Conservation (phyloP, 1,140 invertebrate species). For the Goniozus legneri region DNA sequence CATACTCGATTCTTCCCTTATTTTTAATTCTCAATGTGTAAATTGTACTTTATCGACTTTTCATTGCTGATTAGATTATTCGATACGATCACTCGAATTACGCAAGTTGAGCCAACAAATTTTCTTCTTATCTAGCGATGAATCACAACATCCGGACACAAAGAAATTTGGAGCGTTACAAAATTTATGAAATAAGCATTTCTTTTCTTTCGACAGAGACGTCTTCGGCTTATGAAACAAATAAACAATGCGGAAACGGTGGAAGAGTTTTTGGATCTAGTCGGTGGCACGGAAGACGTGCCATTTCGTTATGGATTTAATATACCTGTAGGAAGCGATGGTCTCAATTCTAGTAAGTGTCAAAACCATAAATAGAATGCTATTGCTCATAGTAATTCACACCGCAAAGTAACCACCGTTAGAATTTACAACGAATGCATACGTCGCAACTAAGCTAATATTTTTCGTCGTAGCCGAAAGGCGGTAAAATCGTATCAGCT, state of each 20-base stretch:
- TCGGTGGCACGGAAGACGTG: slow-evolving; percentile 9
- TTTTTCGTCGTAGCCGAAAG: no score
- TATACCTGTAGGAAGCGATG: no score
- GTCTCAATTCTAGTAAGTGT: no score
- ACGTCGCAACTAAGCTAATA: no score
- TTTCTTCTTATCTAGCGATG: slow-evolving; percentile 4
- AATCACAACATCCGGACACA: slow-evolving; percentile 3
- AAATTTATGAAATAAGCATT: not conserved
- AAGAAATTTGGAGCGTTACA: not conserved
- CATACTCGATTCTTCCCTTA: no score
- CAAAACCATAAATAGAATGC: slow-evolving; percentile 11
- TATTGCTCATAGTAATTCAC: not conserved
- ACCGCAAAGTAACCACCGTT: slow-evolving; percentile 17
- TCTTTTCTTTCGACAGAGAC: slow-evolving; percentile 10
- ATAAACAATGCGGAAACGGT: slow-evolving; percentile 14
- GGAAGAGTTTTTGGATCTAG: slow-evolving; percentile 20
- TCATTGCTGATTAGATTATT: not conserved
- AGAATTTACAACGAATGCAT: slow-evolving; percentile 1
- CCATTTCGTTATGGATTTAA: no score
- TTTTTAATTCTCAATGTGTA: no score
- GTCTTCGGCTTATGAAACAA: slow-evolving; percentile 12
- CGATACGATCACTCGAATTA: not conserved
- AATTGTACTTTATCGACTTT: not conserved
- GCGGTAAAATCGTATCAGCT: no score
- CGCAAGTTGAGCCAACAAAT: not conserved